Conservation (phyloP, 2,888 invertebrate genomes). For the Lasioglossum lativentre region DNA sequence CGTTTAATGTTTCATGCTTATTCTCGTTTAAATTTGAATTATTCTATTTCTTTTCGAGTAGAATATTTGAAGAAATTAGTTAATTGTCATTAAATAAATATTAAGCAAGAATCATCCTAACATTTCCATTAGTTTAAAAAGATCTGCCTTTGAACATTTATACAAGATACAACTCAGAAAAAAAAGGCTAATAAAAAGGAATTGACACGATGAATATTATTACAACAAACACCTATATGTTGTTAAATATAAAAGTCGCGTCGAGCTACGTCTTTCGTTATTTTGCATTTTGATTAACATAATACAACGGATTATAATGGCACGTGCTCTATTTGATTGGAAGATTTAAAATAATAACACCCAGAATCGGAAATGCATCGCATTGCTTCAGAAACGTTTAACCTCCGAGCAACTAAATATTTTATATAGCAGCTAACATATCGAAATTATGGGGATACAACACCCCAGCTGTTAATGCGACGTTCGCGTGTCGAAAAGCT, state of each 20-base stretch:
- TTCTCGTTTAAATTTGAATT: background rate
- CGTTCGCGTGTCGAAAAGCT: conserved; percentile 79
- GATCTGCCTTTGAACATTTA: background rate
- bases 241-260: too few species aligned
- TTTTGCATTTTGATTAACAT: background rate
- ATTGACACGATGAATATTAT: background rate
- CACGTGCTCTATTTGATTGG: background rate
- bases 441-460: conserved; percentile 59
- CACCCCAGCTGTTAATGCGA: conserved; percentile 76
- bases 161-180: background rate
- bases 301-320: background rate
- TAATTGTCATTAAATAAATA: too few species aligned
- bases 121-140: background rate
- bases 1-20: background rate
- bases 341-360: background rate
- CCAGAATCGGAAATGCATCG: background rate
- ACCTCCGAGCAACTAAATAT: conserved; percentile 35
- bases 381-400: conserved; percentile 7
- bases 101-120: background rate
- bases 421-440: conserved; percentile 55
- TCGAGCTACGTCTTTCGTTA: background rate
- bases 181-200: background rate
- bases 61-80: background rate
- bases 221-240: background rate
- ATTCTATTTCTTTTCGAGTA: background rate